Conservation (phyloP, 1,140 invertebrate species). For the Drosophila bocki region DNA sequence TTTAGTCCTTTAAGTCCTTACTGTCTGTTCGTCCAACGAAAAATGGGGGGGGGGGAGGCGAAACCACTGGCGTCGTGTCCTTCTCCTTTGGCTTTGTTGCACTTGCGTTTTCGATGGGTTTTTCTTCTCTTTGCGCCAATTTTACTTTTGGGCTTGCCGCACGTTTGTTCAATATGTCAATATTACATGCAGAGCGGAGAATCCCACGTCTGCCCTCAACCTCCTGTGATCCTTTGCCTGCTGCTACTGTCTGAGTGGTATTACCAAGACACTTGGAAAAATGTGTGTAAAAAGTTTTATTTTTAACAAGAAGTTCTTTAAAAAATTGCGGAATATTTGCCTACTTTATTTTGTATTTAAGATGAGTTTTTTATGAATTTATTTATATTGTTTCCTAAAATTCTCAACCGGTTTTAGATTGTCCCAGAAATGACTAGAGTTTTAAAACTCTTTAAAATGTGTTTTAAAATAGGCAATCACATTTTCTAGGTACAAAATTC, state of each 20-base stretch:
- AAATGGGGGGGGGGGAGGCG: background rate
- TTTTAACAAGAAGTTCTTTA: background rate
- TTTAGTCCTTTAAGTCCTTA: conserved; percentile 79
- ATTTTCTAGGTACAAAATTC: too few species aligned
- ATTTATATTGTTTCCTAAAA: background rate
- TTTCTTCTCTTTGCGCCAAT: conserved; percentile 50
- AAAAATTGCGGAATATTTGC: background rate
- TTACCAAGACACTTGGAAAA: conserved; percentile 37
- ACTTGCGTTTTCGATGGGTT: conserved; percentile 62
- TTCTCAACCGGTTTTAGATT: background rate
- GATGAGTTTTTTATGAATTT: background rate
- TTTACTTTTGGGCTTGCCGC: conserved; percentile 63
- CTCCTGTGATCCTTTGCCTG: conserved; percentile 8
- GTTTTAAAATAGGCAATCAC: too few species aligned
- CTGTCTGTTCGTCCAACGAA: conserved; percentile 35
- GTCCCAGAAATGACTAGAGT: too few species aligned
- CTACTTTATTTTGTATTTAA: background rate
- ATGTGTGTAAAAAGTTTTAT: background rate
- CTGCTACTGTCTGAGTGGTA: conserved; percentile 61
- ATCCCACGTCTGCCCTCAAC: conserved; percentile 44
- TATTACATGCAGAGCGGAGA: conserved; percentile 69
- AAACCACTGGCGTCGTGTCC: conserved; percentile 10
- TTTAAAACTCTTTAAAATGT: too few species aligned
- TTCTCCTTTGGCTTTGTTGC: conserved; percentile 52
- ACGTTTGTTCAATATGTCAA: conserved; percentile 84